phyloP scores from a whole-genome alignment of 2,888 invertebrate species.

The Leptopilina myrica region DNA sequence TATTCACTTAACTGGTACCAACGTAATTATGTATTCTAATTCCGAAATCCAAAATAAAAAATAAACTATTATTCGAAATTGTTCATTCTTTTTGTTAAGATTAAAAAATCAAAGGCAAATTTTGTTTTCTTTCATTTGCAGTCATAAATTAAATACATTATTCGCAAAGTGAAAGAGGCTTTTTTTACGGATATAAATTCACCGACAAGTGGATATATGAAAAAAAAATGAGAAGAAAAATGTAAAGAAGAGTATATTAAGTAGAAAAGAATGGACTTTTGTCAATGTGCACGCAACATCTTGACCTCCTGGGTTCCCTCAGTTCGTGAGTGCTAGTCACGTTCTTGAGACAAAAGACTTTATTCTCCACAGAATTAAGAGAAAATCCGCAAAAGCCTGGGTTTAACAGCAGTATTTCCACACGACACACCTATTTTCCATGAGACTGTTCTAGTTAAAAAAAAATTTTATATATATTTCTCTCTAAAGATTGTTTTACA shows the following conservation, averaged over 20 bases:
- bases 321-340: constrained; percentile 39
- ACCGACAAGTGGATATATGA: neutral
- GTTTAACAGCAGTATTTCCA: constrained; percentile 7
- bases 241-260: neutral
- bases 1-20: no score
- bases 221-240: constrained; percentile 15
- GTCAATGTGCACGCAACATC: constrained; percentile 26
- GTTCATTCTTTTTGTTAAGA: no score
- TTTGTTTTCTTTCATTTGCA: no score
- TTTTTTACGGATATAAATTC: no score
- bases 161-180: no score
- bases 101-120: no score
- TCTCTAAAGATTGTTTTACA: neutral
- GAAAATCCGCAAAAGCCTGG: neutral
- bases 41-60: no score
- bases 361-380: constrained; percentile 32
- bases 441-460: neutral
- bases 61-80: no score
- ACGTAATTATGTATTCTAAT: no score
- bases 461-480: neutral
- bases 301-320: constrained; percentile 37
- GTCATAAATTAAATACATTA: no score
- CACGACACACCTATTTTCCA: neutral
- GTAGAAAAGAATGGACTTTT: neutral
- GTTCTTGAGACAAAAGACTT: constrained; percentile 32